phyloP scores from a whole-genome alignment of 1,140 invertebrate species.

The Tenebrio molitor region DNA sequence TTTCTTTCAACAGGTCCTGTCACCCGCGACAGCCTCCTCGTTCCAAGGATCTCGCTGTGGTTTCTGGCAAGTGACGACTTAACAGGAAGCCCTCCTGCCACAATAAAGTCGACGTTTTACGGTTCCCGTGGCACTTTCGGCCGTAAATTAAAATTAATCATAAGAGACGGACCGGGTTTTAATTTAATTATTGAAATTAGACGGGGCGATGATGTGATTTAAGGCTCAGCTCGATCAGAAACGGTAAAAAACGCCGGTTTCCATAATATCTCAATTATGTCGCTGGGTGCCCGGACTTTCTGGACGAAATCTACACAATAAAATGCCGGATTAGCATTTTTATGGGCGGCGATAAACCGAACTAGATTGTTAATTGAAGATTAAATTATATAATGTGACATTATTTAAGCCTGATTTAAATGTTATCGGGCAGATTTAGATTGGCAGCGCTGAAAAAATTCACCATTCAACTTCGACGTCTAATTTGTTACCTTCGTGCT shows the following conservation, averaged over 20 bases:
- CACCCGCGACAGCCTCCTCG: not conserved
- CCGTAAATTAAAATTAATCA: conserved; percentile 25
- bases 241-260: not conserved
- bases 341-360: conserved; percentile 4
- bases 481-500: too few species aligned
- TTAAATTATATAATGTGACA: conserved; percentile 26
- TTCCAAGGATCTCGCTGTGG: too few species aligned
- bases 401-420: not conserved
- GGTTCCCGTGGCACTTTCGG: not conserved
- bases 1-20: conserved; percentile 40
- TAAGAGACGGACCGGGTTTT: conserved; percentile 19
- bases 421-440: not conserved
- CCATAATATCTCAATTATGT: conserved; percentile 21
- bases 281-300: not conserved
- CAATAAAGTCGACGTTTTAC: not conserved
- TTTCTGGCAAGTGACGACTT: not conserved
- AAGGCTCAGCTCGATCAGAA: not conserved
- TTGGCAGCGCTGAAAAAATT: not conserved
- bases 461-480: too few species aligned
- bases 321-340: conserved; percentile 11
- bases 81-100: not conserved
- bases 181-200: conserved; percentile 35
- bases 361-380: conserved; percentile 33
- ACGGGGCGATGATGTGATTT: not conserved
- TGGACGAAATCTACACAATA: not conserved